These are phyloP conservation scores for Rhabdornis inornatus DNA, from an alignment of 2,113 vertebrate genomes.

Conservation along the genomic window DNA sequence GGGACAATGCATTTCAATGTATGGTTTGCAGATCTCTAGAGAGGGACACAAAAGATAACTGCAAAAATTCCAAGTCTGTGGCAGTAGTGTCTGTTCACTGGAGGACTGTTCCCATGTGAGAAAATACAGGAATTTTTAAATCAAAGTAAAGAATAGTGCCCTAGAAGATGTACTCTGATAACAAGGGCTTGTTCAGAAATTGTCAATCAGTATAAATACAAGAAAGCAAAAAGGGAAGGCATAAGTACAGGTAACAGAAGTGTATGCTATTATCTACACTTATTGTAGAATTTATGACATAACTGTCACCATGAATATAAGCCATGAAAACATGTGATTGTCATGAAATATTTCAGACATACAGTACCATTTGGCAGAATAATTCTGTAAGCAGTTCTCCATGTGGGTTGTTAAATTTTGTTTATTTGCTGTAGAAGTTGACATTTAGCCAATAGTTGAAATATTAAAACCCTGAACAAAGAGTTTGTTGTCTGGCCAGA, in stretches of 20 bases:
- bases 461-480: slow-evolving; percentile 11
- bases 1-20: background rate
- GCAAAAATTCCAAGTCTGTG: background rate
- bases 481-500: background rate
- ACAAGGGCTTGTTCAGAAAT: background rate
- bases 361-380: background rate
- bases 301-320: background rate
- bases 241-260: background rate
- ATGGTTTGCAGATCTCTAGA: background rate
- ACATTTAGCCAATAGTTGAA: background rate
- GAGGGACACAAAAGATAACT: background rate
- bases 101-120: background rate
- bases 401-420: background rate
- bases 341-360: background rate
- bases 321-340: background rate
- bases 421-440: slow-evolving; percentile 20
- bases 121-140: background rate
- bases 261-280: background rate
- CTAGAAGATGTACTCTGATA: background rate
- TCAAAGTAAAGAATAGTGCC: background rate
- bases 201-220: background rate
- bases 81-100: background rate
- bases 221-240: background rate
- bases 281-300: background rate
- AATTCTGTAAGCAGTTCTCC: background rate